A percentile compares a stretch with the other conserved stretches of the same genome.
These are phyloP conservation scores for Ptychochromis oligacanthus DNA, from an alignment of 2,113 vertebrate species.

Conservation along the genomic window DNA sequence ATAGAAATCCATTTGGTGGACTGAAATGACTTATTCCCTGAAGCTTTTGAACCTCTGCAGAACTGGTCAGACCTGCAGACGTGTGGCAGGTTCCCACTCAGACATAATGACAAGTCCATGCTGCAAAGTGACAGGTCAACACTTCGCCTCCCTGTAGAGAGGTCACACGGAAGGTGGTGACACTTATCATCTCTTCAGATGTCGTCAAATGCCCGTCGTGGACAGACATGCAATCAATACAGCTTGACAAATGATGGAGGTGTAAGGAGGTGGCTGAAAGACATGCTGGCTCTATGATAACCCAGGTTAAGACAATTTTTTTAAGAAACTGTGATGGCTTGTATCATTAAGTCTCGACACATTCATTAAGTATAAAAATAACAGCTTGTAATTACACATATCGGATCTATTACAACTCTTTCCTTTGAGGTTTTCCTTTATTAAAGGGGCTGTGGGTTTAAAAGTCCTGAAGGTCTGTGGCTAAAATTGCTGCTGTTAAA, in stretches of 20 bases:
- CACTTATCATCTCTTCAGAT: constrained; percentile 32
- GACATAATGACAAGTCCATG: constrained; percentile 45
- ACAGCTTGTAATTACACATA: constrained; percentile 42
- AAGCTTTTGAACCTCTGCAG: constrained; percentile 63
- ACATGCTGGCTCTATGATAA: not conserved
- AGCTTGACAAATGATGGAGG: constrained; percentile 22
- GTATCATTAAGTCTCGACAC: constrained; percentile 12
- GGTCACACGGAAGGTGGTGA: constrained; percentile 49
- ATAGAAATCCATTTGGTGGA: constrained; percentile 69
- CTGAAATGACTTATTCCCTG: constrained; percentile 68
- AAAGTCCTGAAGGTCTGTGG: constrained; percentile 5
- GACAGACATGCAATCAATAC: constrained; percentile 39
- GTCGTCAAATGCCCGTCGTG: constrained; percentile 4
- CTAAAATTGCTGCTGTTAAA: constrained; percentile 31
- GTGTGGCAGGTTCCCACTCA: constrained; percentile 37
- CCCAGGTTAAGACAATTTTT: not conserved
- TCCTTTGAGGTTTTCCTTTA: constrained; percentile 11
- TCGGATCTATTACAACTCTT: constrained; percentile 13
- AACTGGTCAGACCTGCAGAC: constrained; percentile 39
- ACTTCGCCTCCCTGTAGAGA: constrained; percentile 47
- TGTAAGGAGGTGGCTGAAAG: not conserved
- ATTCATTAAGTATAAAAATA: constrained; percentile 11
- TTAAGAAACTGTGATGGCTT: not conserved
- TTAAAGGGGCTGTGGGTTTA: constrained; percentile 29
- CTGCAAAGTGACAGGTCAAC: constrained; percentile 60